Percentiles rank a stretch among this genome's conserved stretches.
phyloP scores from a whole-genome alignment of 1,140 invertebrate genomes.

The Globodera ellingtonae region DNA sequence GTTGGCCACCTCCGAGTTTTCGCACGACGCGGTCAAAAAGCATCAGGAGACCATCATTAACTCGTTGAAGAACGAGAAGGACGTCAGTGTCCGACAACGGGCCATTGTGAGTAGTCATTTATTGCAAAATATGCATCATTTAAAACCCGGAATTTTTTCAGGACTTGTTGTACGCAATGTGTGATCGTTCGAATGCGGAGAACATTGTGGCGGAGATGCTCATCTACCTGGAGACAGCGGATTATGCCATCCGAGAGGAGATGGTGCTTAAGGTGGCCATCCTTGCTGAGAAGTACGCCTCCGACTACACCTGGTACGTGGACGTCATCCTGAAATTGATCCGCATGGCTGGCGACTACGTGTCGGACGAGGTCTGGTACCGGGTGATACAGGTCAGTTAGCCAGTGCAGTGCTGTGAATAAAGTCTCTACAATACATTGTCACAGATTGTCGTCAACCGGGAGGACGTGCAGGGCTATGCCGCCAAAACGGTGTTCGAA shows the following conservation, averaged over 20 bases:
- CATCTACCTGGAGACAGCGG: slow-evolving; percentile 95
- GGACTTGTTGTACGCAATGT: slow-evolving; percentile 99
- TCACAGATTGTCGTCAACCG: slow-evolving; percentile 90
- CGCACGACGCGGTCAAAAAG: slow-evolving; percentile 99
- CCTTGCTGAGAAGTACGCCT: slow-evolving; percentile 98
- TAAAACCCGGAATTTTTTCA: not conserved
- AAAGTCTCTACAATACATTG: slow-evolving; percentile 19
- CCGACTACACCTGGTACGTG: slow-evolving; percentile 98
- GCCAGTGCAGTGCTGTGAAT: too few species aligned
- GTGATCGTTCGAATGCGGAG: slow-evolving; percentile 97
- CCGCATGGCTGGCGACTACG: slow-evolving; percentile 98
- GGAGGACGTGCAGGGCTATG: slow-evolving; percentile 95
- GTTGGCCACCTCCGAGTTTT: slow-evolving; percentile 97
- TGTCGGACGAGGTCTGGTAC: slow-evolving; percentile 93
- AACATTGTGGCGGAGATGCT: slow-evolving; percentile 99
- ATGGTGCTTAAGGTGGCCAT: slow-evolving; percentile 99
- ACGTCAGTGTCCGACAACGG: slow-evolving; percentile 95
- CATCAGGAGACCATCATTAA: slow-evolving; percentile 99
- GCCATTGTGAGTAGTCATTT: slow-evolving; percentile 73
- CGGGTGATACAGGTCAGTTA: slow-evolving; percentile 82
- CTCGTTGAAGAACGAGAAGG: slow-evolving; percentile 96
- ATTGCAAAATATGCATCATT: not conserved
- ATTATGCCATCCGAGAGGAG: slow-evolving; percentile 99
- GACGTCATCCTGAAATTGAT: slow-evolving; percentile 99
- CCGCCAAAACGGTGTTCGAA: slow-evolving; percentile 99